Evolutionary conservation across 2,113 vertebrate genomes (phyloP), one percentile per base, ranked within the genome.

Genomic region (Morone saxatilis): DNA sequence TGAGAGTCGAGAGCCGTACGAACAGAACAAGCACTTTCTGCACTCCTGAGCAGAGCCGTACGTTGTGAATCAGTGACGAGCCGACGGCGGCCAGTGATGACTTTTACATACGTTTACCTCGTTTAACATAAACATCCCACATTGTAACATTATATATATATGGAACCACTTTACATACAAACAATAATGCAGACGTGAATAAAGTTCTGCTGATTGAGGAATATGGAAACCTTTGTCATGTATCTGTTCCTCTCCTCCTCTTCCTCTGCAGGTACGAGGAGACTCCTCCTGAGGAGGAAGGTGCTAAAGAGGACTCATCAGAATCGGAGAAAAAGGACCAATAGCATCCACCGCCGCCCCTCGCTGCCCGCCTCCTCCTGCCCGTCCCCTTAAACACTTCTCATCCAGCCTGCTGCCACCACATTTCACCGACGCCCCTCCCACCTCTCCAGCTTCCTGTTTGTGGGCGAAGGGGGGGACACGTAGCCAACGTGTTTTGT

Each of bases 241-340:
- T 61, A 31, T 57, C 12, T 2, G 36, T 14, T 17, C 19, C 36
- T 48, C n/a, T 50, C 16, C 6, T 16, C 19, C n/a, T 83, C 45
- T 2, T 62, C 36, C 16, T 59, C 36, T 36, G 5, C 88, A 96
- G 95, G 86, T 96, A 96, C 19, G 95, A 96, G 74, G 95, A 96
- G 75, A 0, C 87, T 0, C 66, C 92, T 12, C 78, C 90, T 4
- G 95, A 95, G 69, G 80, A 87, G 4, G 89, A 69, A 2, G 85
- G 1, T 6, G 6, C 71, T 19, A 94, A 93, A 86, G 95, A 94
- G 14, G 94, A 94, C 12, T 76, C 67, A 0, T 81, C 91, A 51
- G 94, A 94, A 5, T 45, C 88, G 0, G 93, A 94, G 65, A 96
- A 96, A 76, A 96, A 96, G 87, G 94, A 95, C 86, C 94, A 95